Conservation (phyloP, 2,797 vertebrate genomes). For the Alectoris magna region DNA sequence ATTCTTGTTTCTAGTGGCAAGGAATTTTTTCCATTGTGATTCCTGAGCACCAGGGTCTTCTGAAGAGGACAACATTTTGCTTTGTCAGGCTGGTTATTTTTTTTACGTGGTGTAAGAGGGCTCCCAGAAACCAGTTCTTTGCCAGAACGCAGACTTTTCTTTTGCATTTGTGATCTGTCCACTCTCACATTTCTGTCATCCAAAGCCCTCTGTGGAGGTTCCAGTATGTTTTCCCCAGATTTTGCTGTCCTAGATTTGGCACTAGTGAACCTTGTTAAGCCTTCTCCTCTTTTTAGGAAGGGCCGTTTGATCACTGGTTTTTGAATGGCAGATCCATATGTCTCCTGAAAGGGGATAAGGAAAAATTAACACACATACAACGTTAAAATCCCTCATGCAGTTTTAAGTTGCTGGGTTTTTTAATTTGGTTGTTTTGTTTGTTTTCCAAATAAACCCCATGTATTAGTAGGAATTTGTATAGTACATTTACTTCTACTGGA, state of each 20-base stretch:
- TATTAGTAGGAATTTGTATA: not conserved
- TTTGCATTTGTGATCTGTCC: conserved; percentile 78
- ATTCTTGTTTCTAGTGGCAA: conserved; percentile 31
- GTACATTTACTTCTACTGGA: not conserved
- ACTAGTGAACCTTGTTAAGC: conserved; percentile 88
- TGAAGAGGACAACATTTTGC: conserved; percentile 64
- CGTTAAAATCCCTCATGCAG: not conserved
- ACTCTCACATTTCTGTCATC: conserved; percentile 74
- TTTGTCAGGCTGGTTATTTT: conserved; percentile 35
- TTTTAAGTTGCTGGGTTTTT: not conserved
- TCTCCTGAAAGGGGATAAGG: conserved; percentile 67
- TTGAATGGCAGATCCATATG: conserved; percentile 47
- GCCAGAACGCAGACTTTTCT: conserved; percentile 83
- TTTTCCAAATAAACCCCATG: not conserved
- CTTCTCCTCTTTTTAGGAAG: conserved; percentile 92
- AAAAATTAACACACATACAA: not conserved
- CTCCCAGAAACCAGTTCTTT: conserved; percentile 79
- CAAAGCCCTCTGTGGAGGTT: conserved; percentile 61
- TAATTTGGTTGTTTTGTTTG: too few relatives aligned
- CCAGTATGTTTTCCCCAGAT: conserved; percentile 52
- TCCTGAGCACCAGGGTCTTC: conserved; percentile 74
- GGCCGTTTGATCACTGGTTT: conserved; percentile 82
- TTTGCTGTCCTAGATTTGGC: conserved; percentile 74
- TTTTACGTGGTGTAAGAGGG: conserved; percentile 38
- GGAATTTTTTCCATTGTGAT: conserved; percentile 76